Percentiles rank a stretch among this genome's conserved stretches.
Evolutionary conservation across 2,888 invertebrate species (phyloP).

Genomic region (Callimorpha dominula): DNA sequence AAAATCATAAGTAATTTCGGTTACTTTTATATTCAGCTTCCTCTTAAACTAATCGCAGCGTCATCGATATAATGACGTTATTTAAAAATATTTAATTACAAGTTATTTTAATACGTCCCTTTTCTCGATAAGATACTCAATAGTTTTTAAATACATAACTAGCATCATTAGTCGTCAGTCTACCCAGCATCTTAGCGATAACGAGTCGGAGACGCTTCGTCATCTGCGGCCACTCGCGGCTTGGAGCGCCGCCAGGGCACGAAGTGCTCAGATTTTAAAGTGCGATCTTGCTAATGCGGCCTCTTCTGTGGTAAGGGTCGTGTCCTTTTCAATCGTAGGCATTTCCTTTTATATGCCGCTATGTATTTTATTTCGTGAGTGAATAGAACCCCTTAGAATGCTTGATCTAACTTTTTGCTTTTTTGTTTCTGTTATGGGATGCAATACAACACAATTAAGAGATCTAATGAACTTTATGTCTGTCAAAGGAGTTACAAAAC

Average conservation of each 20-base stretch:
- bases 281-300: conserved; percentile 40
- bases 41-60: too few relatives aligned
- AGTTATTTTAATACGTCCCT: neutral
- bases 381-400: neutral
- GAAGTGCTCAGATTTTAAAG: conserved; percentile 58
- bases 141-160: neutral
- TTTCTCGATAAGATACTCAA: neutral
- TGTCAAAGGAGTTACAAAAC: neutral
- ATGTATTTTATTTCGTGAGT: neutral
- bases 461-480: too few relatives aligned
- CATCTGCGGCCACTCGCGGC: conserved; percentile 78
- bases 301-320: neutral
- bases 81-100: too few relatives aligned
- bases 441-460: too few relatives aligned
- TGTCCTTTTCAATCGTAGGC: neutral
- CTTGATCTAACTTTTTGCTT: too few relatives aligned
- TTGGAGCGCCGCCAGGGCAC: conserved; percentile 78
- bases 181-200: conserved; percentile 60
- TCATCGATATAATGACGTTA: too few relatives aligned
- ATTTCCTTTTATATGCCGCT: neutral
- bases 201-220: conserved; percentile 71
- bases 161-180: conserved; percentile 44
- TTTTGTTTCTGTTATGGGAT: too few relatives aligned
- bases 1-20: too few relatives aligned
- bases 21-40: too few relatives aligned